Percentiles rank a stretch among this genome's conserved stretches.
phyloP scores from a whole-genome alignment of 1,140 invertebrate genomes.

The Palaemon carinicauda region DNA sequence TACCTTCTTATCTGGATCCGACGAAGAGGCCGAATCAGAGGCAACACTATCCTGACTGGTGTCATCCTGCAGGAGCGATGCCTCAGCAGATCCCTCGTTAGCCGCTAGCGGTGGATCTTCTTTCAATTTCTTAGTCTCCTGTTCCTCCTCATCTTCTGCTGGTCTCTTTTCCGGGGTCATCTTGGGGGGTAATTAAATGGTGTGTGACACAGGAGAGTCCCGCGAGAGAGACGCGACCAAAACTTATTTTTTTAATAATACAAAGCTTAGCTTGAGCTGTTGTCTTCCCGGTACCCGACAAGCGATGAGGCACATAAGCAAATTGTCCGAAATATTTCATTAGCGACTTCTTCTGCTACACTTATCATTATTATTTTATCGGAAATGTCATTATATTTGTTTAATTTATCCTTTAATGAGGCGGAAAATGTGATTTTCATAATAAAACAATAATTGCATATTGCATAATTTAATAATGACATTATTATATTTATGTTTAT shows the following conservation, averaged over 20 bases:
- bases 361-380: neutral
- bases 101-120: constrained; percentile 24
- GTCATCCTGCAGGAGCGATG: constrained; percentile 8
- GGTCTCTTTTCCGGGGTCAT: constrained; percentile 51
- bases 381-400: neutral
- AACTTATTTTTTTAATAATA: neutral
- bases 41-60: constrained; percentile 32
- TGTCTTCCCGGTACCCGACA: constrained; percentile 36
- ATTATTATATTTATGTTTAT: neutral
- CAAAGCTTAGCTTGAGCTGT: neutral
- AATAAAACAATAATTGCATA: neutral
- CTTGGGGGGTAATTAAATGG: neutral
- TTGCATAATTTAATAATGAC: neutral
- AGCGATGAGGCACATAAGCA: neutral
- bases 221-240: too few species aligned
- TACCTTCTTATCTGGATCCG: constrained; percentile 47
- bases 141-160: constrained; percentile 40
- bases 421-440: too few species aligned
- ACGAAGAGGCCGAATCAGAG: constrained; percentile 13
- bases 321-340: constrained; percentile 33
- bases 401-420: neutral
- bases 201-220: neutral
- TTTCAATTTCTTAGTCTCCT: constrained; percentile 46
- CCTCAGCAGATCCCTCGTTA: neutral
- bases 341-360: constrained; percentile 20